These are phyloP conservation scores for Mormyrus iriodes DNA, from an alignment of 2,113 vertebrate genomes.

Conservation along the genomic window DNA sequence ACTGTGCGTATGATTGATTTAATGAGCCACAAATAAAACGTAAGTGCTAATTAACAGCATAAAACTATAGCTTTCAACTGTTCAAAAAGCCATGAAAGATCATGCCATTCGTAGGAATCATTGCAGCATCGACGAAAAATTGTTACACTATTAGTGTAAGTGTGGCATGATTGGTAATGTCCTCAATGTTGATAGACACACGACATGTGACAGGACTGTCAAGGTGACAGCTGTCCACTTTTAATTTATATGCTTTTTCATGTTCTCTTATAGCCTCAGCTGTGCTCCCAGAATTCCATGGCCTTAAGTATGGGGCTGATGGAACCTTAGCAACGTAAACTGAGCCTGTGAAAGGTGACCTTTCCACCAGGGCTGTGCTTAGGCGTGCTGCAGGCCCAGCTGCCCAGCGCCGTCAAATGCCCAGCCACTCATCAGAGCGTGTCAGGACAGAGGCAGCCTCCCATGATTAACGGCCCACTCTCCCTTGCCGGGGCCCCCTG, in stretches of 20 bases:
- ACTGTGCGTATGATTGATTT: not conserved
- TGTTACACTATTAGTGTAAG: not conserved
- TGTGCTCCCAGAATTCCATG: constrained; percentile 7
- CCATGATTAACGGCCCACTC: not conserved
- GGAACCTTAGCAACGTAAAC: constrained; percentile 26
- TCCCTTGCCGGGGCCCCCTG: not conserved
- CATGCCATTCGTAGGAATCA: not conserved
- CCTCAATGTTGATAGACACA: not conserved
- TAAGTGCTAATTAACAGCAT: not conserved
- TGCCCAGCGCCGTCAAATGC: constrained; percentile 22
- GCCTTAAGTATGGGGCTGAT: constrained; percentile 24
- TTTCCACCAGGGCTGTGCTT: constrained; percentile 21
- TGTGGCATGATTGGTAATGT: not conserved
- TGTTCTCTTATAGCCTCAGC: constrained; percentile 16
- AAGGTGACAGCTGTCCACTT: not conserved
- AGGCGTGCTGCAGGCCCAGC: constrained; percentile 4
- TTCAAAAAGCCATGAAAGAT: not conserved
- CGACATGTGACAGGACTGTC: not conserved
- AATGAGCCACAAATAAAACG: not conserved
- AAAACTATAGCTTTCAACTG: not conserved
- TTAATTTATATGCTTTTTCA: constrained; percentile 13
- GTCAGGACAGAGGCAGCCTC: not conserved
- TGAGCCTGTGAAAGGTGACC: constrained; percentile 36
- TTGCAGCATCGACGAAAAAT: not conserved
- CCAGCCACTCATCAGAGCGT: not conserved